phyloP scores from a whole-genome alignment of 2,888 invertebrate genomes.

The Brenthis ino region DNA sequence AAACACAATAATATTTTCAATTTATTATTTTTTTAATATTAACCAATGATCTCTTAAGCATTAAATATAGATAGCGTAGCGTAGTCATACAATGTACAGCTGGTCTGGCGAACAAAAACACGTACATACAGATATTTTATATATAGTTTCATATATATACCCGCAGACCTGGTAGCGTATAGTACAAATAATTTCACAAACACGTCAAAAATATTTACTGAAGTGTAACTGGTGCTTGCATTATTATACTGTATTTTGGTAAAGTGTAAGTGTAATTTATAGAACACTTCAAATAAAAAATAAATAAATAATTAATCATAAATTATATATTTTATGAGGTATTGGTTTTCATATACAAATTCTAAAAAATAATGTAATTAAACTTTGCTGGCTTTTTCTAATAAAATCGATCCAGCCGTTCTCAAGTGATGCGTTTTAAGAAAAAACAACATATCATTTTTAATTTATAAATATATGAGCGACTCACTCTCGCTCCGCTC shows the following conservation, averaged over 20 bases:
- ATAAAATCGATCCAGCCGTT: too few relatives aligned
- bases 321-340: too few relatives aligned
- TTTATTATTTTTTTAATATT: slow-evolving; percentile 74
- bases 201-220: slow-evolving; percentile 46
- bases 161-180: slow-evolving; percentile 46
- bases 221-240: slow-evolving; percentile 9
- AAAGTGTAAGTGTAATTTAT: slow-evolving; percentile 2
- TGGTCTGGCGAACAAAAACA: slow-evolving; percentile 31
- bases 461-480: too few relatives aligned
- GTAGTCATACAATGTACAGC: slow-evolving; percentile 52
- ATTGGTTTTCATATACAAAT: too few relatives aligned
- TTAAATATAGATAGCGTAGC: slow-evolving; percentile 73
- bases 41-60: slow-evolving; percentile 77
- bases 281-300: neutral
- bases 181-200: slow-evolving; percentile 60
- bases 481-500: too few relatives aligned
- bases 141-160: slow-evolving; percentile 30
- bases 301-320: neutral
- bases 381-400: too few relatives aligned
- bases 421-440: too few relatives aligned
- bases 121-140: slow-evolving; percentile 31
- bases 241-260: neutral
- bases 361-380: too few relatives aligned
- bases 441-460: too few relatives aligned
- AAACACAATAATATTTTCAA: slow-evolving; percentile 47